Evolutionary conservation across 2,113 vertebrate genomes (phyloP).

Genomic region (Burhinus bistriatus): DNA sequence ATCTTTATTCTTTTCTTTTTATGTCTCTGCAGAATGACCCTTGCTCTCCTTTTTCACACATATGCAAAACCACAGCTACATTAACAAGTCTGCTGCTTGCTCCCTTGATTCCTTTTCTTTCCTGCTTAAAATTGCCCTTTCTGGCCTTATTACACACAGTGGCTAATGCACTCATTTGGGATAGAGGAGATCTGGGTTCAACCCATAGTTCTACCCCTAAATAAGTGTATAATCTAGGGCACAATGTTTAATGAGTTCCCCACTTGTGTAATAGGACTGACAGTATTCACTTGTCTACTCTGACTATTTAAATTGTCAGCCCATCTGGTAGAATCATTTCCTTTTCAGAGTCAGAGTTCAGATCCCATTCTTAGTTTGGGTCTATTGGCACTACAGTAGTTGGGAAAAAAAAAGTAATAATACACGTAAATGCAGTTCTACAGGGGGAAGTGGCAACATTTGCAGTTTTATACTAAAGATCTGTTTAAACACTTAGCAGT

Average conservation of each 20-base stretch:
- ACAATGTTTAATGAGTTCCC: slow-evolving; percentile 27
- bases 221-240: neutral
- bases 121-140: slow-evolving; percentile 36
- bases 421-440: neutral
- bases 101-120: slow-evolving; percentile 32
- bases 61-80: slow-evolving; percentile 48
- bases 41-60: slow-evolving; percentile 40
- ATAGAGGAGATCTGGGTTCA: slow-evolving; percentile 3
- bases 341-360: slow-evolving; percentile 42
- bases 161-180: slow-evolving; percentile 2
- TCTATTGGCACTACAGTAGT: neutral
- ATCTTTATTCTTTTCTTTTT: slow-evolving; percentile 54
- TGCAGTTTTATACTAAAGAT: neutral
- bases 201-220: slow-evolving; percentile 11
- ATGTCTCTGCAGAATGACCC: slow-evolving; percentile 30
- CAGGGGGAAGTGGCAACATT: neutral
- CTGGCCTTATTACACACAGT: slow-evolving; percentile 25
- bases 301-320: slow-evolving; percentile 22
- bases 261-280: neutral
- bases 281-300: neutral
- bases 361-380: neutral
- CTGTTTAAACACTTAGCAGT: slow-evolving; percentile 13
- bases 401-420: neutral
- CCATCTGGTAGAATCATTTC: slow-evolving; percentile 11
- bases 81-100: slow-evolving; percentile 21